These are phyloP conservation scores for Callinectes sapidus DNA, from an alignment of 2,888 invertebrate genomes.

Conservation along the genomic window DNA sequence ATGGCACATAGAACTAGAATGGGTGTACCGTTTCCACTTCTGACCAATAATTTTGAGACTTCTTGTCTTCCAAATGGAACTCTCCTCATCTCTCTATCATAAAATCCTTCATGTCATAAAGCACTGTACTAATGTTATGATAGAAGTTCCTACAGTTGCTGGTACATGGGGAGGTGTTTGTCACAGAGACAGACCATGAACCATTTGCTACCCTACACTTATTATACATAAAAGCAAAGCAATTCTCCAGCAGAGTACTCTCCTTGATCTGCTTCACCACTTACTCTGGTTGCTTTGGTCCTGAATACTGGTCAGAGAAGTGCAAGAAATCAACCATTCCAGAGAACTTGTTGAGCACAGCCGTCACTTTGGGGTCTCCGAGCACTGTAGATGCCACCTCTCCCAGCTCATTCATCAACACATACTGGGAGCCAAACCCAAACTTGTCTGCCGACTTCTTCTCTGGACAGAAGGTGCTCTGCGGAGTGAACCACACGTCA, in stretches of 20 bases:
- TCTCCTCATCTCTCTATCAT: too few species aligned
- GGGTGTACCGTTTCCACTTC: too few species aligned
- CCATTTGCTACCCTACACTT: neutral
- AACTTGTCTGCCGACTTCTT: constrained; percentile 88
- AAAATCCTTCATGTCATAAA: too few species aligned
- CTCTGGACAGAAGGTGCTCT: constrained; percentile 90
- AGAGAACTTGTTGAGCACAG: constrained; percentile 87
- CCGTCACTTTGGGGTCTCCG: constrained; percentile 84
- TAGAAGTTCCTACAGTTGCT: too few species aligned
- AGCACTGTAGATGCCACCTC: constrained; percentile 90
- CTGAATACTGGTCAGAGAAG: constrained; percentile 96
- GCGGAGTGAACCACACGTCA: constrained; percentile 42
- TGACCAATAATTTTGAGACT: too few species aligned
- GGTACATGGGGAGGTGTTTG: neutral
- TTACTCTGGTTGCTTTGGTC: constrained; percentile 81
- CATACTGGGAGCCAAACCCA: constrained; percentile 84
- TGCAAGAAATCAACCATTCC: constrained; percentile 95
- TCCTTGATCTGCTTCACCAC: constrained; percentile 9
- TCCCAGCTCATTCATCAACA: constrained; percentile 91
- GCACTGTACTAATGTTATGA: too few species aligned
- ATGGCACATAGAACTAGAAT: too few species aligned
- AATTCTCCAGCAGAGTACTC: neutral
- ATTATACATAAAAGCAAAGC: neutral
- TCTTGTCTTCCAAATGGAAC: too few species aligned
- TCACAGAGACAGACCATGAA: neutral